Percentiles rank a stretch among this genome's conserved stretches.
phyloP scores from a whole-genome alignment of 2,797 vertebrate genomes.

The Lindbergichthys nudifrons region DNA sequence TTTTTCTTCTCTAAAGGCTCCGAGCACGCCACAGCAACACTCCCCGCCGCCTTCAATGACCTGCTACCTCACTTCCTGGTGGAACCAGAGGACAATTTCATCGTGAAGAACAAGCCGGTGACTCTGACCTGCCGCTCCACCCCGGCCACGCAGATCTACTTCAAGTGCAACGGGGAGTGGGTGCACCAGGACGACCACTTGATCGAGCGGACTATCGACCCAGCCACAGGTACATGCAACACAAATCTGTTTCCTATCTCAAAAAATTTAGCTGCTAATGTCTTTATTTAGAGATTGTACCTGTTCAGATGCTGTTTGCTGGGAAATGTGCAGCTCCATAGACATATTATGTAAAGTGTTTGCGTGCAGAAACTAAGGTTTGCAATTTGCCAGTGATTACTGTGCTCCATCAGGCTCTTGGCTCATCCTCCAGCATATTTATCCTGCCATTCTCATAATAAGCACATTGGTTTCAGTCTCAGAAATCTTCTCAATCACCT shows the following conservation, averaged over 20 bases:
- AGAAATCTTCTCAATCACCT: conserved; percentile 76
- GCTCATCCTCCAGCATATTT: conserved; percentile 74
- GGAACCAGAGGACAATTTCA: conserved; percentile 95
- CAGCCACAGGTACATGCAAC: conserved; percentile 86
- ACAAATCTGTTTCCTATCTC: neutral
- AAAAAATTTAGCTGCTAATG: neutral
- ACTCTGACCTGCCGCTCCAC: conserved; percentile 93
- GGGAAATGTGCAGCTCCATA: conserved; percentile 30
- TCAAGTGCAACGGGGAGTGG: conserved; percentile 99
- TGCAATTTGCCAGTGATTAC: conserved; percentile 75
- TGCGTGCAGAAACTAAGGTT: conserved; percentile 62
- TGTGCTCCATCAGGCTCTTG: conserved; percentile 69
- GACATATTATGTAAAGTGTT: conserved; percentile 61
- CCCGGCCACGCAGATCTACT: conserved; percentile 98
- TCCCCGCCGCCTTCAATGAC: conserved; percentile 89
- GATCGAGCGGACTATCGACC: conserved; percentile 90
- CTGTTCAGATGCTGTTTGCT: conserved; percentile 7
- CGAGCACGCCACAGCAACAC: conserved; percentile 91
- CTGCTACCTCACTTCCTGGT: conserved; percentile 96
- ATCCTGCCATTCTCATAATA: conserved; percentile 75
- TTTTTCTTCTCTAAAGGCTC: conserved; percentile 81
- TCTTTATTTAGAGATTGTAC: neutral
- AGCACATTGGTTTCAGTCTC: conserved; percentile 76
- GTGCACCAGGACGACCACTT: conserved; percentile 96
- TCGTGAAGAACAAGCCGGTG: conserved; percentile 98